phyloP scores from a whole-genome alignment of 2,888 invertebrate species.

The Pyrrhia umbra region DNA sequence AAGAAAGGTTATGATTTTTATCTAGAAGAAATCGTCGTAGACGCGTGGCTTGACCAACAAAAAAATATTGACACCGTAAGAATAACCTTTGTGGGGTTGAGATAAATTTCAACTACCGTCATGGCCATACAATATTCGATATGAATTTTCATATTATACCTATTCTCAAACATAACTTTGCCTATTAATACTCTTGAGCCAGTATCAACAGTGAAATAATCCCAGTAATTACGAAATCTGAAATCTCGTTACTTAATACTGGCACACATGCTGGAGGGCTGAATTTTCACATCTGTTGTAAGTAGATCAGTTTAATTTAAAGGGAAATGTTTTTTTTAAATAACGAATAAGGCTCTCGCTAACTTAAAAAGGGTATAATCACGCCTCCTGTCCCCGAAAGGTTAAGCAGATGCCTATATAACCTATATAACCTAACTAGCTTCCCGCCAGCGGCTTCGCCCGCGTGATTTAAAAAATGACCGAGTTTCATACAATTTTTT shows the following conservation, averaged over 20 bases:
- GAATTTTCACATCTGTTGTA: conserved; percentile 24
- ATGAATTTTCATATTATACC: not conserved
- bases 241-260: conserved; percentile 32
- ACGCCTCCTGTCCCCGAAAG: not conserved
- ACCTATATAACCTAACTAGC: too few species aligned
- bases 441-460: too few species aligned
- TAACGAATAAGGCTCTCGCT: not conserved
- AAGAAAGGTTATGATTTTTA: too few species aligned
- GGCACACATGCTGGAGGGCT: conserved; percentile 4
- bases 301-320: conserved; percentile 28
- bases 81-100: too few species aligned
- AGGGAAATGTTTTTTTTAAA: conserved; percentile 12
- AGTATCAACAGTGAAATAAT: conserved; percentile 29
- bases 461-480: too few species aligned
- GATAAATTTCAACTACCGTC: too few species aligned
- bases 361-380: not conserved
- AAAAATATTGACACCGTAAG: too few species aligned
- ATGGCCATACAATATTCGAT: not conserved
- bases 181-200: conserved; percentile 7
- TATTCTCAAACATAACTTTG: conserved; percentile 8
- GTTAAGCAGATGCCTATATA: not conserved
- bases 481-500: too few species aligned
- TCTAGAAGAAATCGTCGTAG: too few species aligned
- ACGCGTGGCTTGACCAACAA: too few species aligned
- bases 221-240: conserved; percentile 34